These are phyloP conservation scores for Meliscaeva auricollis DNA, from an alignment of 2,888 invertebrate species.

Conservation along the genomic window DNA sequence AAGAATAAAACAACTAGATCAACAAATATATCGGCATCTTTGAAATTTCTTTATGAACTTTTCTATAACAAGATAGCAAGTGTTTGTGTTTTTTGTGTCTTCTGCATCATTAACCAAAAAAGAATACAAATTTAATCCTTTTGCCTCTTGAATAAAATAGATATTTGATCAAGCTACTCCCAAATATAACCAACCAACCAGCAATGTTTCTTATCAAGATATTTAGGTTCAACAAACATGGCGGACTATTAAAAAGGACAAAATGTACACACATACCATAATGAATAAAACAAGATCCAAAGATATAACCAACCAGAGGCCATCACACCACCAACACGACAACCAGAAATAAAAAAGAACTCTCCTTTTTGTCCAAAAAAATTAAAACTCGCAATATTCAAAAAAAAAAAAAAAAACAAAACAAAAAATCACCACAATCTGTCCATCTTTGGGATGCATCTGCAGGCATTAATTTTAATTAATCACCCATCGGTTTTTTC, in stretches of 20 bases:
- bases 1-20: conserved; percentile 30
- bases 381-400: conserved; percentile 41
- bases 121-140: background rate
- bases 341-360: background rate
- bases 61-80: background rate
- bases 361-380: conserved; percentile 44
- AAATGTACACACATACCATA: conserved; percentile 30
- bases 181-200: too few species aligned
- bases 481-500: conserved; percentile 75
- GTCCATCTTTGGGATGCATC: conserved; percentile 74
- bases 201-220: conserved; percentile 52
- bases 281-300: conserved; percentile 67
- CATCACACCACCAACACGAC: background rate
- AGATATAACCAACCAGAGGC: too few species aligned
- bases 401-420: conserved; percentile 7
- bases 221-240: conserved; percentile 63
- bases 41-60: conserved; percentile 28
- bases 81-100: background rate
- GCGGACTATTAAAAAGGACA: conserved; percentile 41
- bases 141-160: background rate
- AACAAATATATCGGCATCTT: conserved; percentile 65
- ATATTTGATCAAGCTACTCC: conserved; percentile 54
- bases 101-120: background rate
- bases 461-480: conserved; percentile 76
- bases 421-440: conserved; percentile 68